phyloP scores from a whole-genome alignment of 2,797 vertebrate species.

The Gadopsis bispinosus region DNA sequence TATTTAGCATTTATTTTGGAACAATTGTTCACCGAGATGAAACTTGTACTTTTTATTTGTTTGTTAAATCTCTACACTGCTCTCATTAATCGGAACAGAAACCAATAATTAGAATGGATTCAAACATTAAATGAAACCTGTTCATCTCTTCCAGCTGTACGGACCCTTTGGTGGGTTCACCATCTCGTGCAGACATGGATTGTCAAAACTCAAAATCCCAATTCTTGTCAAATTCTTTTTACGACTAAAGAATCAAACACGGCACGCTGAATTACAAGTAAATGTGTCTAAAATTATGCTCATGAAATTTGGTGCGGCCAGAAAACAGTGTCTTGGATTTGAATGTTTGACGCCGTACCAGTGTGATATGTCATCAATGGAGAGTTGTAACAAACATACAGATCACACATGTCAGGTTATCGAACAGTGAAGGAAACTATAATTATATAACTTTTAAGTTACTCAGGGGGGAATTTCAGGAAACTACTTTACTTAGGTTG shows the following conservation, averaged over 20 bases:
- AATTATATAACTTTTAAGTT: neutral
- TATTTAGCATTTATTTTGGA: constrained; percentile 1
- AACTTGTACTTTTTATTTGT: neutral
- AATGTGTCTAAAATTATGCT: neutral
- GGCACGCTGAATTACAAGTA: neutral
- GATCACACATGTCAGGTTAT: neutral
- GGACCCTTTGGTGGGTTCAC: neutral
- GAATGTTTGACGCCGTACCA: neutral
- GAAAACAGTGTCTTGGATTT: neutral
- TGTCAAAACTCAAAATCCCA: too few relatives aligned
- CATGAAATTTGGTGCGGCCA: neutral
- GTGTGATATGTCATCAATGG: neutral
- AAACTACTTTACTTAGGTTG: neutral
- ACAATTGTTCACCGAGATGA: neutral
- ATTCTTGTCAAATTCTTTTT: neutral
- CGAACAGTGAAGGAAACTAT: neutral
- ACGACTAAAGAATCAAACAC: neutral
- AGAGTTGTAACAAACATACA: neutral
- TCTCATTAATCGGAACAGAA: neutral
- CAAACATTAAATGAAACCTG: neutral
- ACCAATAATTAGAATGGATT: neutral
- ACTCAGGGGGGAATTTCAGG: neutral
- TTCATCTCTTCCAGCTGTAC: neutral
- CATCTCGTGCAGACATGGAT: neutral
- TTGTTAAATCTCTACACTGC: neutral